Conservation (phyloP, 2,113 vertebrate species). For the Microtus ochrogaster region DNA sequence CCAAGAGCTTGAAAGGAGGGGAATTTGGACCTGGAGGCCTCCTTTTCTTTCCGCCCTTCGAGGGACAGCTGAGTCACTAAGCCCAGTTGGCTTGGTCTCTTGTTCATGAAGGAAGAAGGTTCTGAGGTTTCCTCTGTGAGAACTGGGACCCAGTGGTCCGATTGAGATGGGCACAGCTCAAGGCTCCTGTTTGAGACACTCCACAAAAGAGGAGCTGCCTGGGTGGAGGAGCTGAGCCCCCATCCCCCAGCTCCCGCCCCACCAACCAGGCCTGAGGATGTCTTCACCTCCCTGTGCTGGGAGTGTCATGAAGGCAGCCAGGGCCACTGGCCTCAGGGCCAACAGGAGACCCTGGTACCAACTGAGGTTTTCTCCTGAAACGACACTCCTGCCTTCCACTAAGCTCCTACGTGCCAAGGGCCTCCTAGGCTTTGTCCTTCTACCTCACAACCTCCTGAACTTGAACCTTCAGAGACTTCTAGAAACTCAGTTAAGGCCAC, state of each 20-base stretch:
- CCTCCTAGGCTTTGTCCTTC: neutral
- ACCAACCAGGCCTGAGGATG: neutral
- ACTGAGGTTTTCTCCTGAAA: neutral
- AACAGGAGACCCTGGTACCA: neutral
- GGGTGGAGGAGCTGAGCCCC: neutral
- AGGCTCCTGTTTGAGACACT: neutral
- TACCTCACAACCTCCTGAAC: neutral
- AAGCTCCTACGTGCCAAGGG: neutral
- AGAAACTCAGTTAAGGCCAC: slow-evolving; percentile 39
- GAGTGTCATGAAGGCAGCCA: neutral
- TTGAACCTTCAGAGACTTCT: slow-evolving; percentile 8
- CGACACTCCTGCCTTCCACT: neutral
- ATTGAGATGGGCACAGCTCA: neutral
- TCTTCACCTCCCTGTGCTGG: neutral
- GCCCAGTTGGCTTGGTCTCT: neutral
- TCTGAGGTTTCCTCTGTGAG: neutral
- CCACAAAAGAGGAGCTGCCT: neutral
- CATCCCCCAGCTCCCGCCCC: neutral
- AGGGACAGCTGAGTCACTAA: neutral
- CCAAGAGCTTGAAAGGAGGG: neutral
- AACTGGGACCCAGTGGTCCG: neutral
- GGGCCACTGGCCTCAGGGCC: neutral
- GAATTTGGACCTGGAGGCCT: neutral
- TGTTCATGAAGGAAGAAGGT: neutral
- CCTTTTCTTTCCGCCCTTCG: neutral